Conservation (phyloP, 2,113 vertebrate species). For the Shinisaurus crocodilurus region DNA sequence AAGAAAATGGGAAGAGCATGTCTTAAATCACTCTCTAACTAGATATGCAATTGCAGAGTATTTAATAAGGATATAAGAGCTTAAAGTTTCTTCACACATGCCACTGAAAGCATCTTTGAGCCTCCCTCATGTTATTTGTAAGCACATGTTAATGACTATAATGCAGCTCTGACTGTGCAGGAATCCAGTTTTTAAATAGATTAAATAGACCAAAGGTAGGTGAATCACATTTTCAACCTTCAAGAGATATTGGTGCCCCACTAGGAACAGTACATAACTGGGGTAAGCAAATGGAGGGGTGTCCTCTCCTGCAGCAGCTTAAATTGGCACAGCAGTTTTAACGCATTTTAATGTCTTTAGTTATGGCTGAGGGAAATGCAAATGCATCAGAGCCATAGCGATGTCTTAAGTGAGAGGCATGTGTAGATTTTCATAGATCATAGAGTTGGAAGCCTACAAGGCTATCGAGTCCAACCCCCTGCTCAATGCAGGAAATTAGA, state of each 20-base stretch:
- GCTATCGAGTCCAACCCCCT: too few relatives aligned
- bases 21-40: constrained; percentile 22
- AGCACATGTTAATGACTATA: neutral
- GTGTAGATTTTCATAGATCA: too few relatives aligned
- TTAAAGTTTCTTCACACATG: neutral
- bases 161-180: neutral
- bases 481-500: too few relatives aligned
- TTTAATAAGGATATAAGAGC: constrained; percentile 28
- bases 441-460: too few relatives aligned
- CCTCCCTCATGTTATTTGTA: neutral
- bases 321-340: neutral
- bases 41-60: constrained; percentile 16
- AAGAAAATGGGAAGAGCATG: constrained; percentile 6
- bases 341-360: neutral
- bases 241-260: neutral
- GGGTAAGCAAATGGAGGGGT: neutral
- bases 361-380: neutral
- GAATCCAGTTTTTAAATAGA: constrained; percentile 14
- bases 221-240: neutral
- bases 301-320: neutral
- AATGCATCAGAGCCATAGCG: neutral
- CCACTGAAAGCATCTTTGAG: neutral
- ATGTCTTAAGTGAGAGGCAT: neutral
- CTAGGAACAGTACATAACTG: neutral
- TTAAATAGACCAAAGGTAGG: neutral